These are phyloP conservation scores for Galerucella pusilla DNA, from an alignment of 2,888 invertebrate species.

Conservation along the genomic window DNA sequence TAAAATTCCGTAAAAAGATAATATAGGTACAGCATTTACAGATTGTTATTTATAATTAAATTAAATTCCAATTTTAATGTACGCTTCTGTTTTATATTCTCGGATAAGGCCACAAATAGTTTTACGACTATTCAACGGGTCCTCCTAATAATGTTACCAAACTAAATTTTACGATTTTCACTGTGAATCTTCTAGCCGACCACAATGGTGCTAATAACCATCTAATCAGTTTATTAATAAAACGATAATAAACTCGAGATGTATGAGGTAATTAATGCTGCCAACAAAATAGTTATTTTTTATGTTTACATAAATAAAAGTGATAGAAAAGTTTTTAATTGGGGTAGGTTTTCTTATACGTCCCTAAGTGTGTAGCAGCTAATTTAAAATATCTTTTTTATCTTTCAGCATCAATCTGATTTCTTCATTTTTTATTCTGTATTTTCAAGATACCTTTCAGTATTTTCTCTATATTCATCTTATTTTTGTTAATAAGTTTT, in stretches of 20 bases:
- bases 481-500: no score
- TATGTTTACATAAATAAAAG: background rate
- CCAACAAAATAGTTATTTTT: no score
- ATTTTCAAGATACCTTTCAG: no score
- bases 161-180: background rate
- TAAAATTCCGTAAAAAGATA: background rate
- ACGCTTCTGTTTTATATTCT: background rate
- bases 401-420: no score
- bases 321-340: no score
- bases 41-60: background rate
- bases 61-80: background rate
- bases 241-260: background rate
- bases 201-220: background rate
- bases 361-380: no score
- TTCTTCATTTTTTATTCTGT: no score
- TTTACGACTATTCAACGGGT: background rate
- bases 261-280: no score
- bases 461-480: no score
- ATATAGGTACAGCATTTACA: background rate
- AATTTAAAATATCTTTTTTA: no score
- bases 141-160: background rate
- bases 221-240: no score
- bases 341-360: no score
- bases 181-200: background rate
- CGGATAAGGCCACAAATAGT: background rate